Percentiles rank a stretch among this genome's conserved stretches.
Evolutionary conservation across 2,888 invertebrate genomes (phyloP).

Genomic region (Drosophila mulleri): DNA sequence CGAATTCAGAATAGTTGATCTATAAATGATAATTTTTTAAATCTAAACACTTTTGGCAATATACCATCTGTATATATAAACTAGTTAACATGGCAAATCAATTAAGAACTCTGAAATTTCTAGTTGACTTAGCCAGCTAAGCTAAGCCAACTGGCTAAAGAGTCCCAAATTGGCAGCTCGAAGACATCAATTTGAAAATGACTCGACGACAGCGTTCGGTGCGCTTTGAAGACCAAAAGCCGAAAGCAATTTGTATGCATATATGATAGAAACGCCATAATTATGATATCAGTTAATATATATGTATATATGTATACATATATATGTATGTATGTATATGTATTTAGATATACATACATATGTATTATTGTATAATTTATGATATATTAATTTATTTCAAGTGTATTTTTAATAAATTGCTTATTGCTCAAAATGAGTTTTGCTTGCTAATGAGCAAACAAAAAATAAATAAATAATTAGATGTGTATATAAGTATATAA

Average conservation of each 20-base stretch:
- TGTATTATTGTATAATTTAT: constrained; percentile 33
- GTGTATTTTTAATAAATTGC: constrained; percentile 65
- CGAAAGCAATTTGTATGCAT: constrained; percentile 45
- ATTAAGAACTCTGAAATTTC: not conserved
- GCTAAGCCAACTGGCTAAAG: not conserved
- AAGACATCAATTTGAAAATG: constrained; percentile 1
- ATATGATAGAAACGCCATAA: constrained; percentile 26
- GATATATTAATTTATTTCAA: constrained; percentile 65
- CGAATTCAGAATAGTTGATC: not conserved
- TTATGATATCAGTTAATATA: constrained; percentile 39
- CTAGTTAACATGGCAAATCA: not conserved
- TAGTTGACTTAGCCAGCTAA: not conserved
- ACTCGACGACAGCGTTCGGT: constrained; percentile 22
- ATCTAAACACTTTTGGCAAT: not conserved
- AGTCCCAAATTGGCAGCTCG: constrained; percentile 18
- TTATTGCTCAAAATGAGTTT: constrained; percentile 72
- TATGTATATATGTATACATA: not conserved
- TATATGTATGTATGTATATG: not conserved
- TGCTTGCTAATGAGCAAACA: constrained; percentile 69
- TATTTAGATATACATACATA: not conserved
- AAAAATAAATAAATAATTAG: constrained; percentile 19
- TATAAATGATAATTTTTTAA: too few relatives aligned
- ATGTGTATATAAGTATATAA: not conserved
- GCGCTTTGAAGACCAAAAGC: constrained; percentile 36
- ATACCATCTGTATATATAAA: not conserved